Base-by-base conservation (phyloP, 2,113 vertebrate genomes). In the Ellobius talpinus region DNA sequence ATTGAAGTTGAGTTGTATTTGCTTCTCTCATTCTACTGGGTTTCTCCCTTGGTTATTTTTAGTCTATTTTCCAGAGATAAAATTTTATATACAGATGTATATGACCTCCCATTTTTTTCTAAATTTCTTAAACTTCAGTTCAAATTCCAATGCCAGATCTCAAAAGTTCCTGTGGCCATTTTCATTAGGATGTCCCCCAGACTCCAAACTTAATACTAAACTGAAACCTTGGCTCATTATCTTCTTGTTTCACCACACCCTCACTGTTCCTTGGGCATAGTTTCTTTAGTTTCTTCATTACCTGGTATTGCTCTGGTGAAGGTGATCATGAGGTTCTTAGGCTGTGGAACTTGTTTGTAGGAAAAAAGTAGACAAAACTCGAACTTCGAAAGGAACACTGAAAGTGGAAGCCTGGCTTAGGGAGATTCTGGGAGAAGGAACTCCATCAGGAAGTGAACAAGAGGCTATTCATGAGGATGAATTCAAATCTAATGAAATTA, bases 31-130 rank as follows among this genome's bases (percentile, higher is more conserved):
- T 17, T 87, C n/a, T 96, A 68, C n/a, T 85, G 17, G 74, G 13
- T 91, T 78, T 79, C 29, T 95, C 79, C 47, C 33, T 96, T 94
- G 39, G 70, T 85, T 33, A 84, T 66, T 96, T 96, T 79, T 26
- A 89, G 55, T 65, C 1, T 72, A 33, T 70, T 93, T 66, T 78
- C 89, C 31, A 85, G 74, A 36, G 36, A 36, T 52, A 74, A 70
- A 61, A 39, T 61, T 89, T 81, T 91, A 72, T 39, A 76, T 76
- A n/a, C 1, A 70, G 82, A 82, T 93, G n/a, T 68, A 50, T 90
- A 50, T 81, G 65, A 92, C 26, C 31, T 74, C 17, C 4, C 42
- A 77, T 65, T 88, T 95, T 95, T 24, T 61, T 73, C 29, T 79
- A 3, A 23, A 88, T 87, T 74, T 24, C 23, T n/a, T 92, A 77